These are phyloP conservation scores for Acleris literana DNA, from an alignment of 2,888 invertebrate species.

Conservation along the genomic window DNA sequence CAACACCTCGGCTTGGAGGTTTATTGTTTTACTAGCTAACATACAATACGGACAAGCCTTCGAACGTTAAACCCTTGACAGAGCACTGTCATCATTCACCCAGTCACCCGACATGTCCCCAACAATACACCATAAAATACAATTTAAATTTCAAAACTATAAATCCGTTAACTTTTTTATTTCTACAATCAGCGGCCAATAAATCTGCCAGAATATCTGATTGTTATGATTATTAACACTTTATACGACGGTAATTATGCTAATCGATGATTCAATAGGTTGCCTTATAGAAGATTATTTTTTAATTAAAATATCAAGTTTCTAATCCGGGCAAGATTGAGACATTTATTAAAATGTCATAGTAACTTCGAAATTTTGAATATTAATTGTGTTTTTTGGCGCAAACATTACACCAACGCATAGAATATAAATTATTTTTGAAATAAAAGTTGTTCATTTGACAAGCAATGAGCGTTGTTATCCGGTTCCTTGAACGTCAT, in stretches of 20 bases:
- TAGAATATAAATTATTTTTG: slow-evolving; percentile 3
- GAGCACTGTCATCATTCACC: slow-evolving; percentile 3
- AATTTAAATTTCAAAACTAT: slow-evolving; percentile 16
- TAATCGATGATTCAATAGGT: slow-evolving; percentile 35
- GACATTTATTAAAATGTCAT: slow-evolving; percentile 35
- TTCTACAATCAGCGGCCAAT: slow-evolving; percentile 23
- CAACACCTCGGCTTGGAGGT: slow-evolving; percentile 28
- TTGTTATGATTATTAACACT: slow-evolving; percentile 38
- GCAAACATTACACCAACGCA: slow-evolving; percentile 27
- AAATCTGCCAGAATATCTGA: slow-evolving; percentile 32
- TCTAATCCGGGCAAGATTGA: slow-evolving; percentile 29
- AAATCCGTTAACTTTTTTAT: slow-evolving; percentile 31
- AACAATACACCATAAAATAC: slow-evolving; percentile 33
- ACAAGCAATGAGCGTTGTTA: slow-evolving; percentile 17
- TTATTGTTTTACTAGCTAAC: slow-evolving; percentile 32
- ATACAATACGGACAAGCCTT: slow-evolving; percentile 10
- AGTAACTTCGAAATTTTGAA: slow-evolving; percentile 20
- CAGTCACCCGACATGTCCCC: not conserved
- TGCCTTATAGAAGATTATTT: slow-evolving; percentile 35
- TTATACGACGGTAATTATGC: slow-evolving; percentile 34
- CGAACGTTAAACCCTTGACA: not conserved
- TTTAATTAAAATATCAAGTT: slow-evolving; percentile 37
- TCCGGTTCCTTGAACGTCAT: slow-evolving; percentile 32
- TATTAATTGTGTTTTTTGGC: slow-evolving; percentile 31
- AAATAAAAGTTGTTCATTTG: slow-evolving; percentile 24